Evolutionary conservation across 2,888 invertebrate genomes (phyloP).

Genomic region (Parnassius orleans): DNA sequence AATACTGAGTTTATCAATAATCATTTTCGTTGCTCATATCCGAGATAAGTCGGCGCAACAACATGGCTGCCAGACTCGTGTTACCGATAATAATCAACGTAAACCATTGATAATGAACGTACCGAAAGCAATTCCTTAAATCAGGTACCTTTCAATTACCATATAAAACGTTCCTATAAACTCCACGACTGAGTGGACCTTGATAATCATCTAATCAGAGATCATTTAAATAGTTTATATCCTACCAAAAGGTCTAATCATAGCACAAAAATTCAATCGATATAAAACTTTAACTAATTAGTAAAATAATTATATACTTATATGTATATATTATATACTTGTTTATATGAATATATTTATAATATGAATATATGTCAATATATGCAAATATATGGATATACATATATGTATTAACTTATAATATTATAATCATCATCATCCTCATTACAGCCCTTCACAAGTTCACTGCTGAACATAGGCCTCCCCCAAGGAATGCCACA

Average conservation of each 20-base stretch:
- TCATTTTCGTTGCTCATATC: constrained; percentile 52
- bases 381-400: no score
- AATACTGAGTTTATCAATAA: constrained; percentile 59
- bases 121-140: constrained; percentile 66
- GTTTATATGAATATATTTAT: no score
- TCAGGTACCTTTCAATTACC: constrained; percentile 74
- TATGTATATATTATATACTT: no score
- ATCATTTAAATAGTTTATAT: constrained; percentile 77
- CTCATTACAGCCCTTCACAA: no score
- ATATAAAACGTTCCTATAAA: constrained; percentile 69
- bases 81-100: constrained; percentile 51
- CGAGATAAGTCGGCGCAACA: constrained; percentile 32
- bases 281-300: constrained; percentile 42
- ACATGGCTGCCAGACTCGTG: constrained; percentile 41
- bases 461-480: no score
- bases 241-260: constrained; percentile 49
- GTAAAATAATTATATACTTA: not conserved
- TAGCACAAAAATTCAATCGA: constrained; percentile 36
- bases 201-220: constrained; percentile 80
- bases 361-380: no score
- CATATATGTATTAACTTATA: no score
- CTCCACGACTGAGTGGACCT: constrained; percentile 63
- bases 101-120: constrained; percentile 65
- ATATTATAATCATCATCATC: no score
- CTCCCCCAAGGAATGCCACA: no score